Percentiles rank a stretch among this genome's conserved stretches.
Conservation (phyloP, 2,797 vertebrate species). For the Melanotaenia boesemani region DNA sequence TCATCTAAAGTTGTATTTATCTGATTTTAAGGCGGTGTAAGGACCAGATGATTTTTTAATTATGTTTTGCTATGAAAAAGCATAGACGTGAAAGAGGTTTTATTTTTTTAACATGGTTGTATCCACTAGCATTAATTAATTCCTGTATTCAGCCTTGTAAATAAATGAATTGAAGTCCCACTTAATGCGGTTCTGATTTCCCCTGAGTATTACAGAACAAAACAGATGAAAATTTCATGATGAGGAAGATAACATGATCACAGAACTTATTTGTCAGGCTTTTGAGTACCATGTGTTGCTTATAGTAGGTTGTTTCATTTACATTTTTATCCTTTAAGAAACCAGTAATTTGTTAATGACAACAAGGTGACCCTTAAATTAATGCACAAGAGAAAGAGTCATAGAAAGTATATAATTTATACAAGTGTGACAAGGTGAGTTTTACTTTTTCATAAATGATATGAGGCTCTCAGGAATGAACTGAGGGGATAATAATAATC, state of each 20-base stretch:
- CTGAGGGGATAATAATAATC: slow-evolving; percentile 29
- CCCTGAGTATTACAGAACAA: slow-evolving; percentile 58
- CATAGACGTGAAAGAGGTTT: background rate
- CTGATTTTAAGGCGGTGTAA: background rate
- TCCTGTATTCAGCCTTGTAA: slow-evolving; percentile 38
- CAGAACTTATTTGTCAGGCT: slow-evolving; percentile 32
- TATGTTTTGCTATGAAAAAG: background rate
- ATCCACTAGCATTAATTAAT: slow-evolving; percentile 57
- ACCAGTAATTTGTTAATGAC: slow-evolving; percentile 29
- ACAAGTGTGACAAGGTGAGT: slow-evolving; percentile 17
- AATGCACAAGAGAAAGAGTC: background rate
- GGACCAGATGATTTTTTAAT: background rate
- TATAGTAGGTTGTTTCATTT: slow-evolving; percentile 13
- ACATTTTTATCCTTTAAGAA: slow-evolving; percentile 27
- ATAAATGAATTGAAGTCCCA: slow-evolving; percentile 43
- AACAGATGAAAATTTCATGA: slow-evolving; percentile 65
- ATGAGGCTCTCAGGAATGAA: slow-evolving; percentile 1
- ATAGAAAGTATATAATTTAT: slow-evolving; percentile 16
- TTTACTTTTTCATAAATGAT: slow-evolving; percentile 12
- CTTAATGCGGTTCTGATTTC: slow-evolving; percentile 66
- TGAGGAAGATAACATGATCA: slow-evolving; percentile 41
- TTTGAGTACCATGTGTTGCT: slow-evolving; percentile 21
- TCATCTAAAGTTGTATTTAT: background rate
- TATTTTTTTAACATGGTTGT: background rate
- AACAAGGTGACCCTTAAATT: slow-evolving; percentile 34